A percentile compares a stretch with the other conserved stretches of the same genome.
Conservation (phyloP, 2,888 invertebrate species). For the Cantharis rustica region DNA sequence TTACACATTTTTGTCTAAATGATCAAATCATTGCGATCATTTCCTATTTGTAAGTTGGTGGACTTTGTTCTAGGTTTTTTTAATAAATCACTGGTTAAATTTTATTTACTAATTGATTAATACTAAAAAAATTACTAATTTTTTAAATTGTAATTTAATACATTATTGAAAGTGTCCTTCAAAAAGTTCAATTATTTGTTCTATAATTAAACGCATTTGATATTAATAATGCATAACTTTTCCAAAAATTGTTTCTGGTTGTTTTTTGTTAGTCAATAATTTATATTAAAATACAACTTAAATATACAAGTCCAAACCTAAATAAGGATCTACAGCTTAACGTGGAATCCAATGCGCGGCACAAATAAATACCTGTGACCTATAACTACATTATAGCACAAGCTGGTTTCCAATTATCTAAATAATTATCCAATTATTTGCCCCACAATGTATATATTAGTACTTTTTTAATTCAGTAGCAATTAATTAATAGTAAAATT, state of each 20-base stretch:
- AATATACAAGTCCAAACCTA: no score
- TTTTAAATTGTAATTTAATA: not conserved
- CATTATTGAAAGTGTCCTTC: not conserved
- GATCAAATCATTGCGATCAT: not conserved
- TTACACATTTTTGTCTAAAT: not conserved
- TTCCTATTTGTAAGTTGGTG: not conserved
- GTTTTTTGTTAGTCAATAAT: no score
- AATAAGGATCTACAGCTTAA: no score
- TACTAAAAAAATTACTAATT: not conserved
- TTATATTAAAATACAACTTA: no score
- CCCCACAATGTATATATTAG: no score
- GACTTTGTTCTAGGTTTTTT: not conserved
- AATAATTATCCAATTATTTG: no score
- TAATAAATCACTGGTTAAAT: not conserved
- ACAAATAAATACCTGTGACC: no score
- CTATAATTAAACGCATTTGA: not conserved
- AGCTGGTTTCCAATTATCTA: no score
- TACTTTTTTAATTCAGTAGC: no score
- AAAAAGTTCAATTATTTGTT: not conserved
- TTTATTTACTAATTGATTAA: not conserved
- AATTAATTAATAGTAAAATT: no score
- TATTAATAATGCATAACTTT: not conserved
- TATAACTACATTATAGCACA: no score
- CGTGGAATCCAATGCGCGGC: no score
- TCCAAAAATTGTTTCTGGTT: not conserved